These are phyloP conservation scores for Melipona bicolor DNA, from an alignment of 2,888 invertebrate species.

Conservation along the genomic window DNA sequence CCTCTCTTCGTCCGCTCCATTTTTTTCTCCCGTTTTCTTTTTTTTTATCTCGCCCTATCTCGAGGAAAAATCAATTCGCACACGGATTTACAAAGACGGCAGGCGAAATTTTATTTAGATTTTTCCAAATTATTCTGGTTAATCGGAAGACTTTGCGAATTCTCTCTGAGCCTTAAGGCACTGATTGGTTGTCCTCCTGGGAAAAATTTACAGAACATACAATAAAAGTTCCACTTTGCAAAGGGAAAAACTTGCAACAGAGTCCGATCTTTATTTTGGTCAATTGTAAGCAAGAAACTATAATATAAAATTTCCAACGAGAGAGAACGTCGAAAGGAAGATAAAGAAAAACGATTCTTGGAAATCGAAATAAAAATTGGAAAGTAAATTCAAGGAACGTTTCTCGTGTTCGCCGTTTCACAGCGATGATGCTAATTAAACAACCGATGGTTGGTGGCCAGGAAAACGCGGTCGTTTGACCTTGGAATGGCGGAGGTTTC, in stretches of 20 bases:
- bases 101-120: too few species aligned
- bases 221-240: too few species aligned
- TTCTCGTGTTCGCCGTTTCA: background rate
- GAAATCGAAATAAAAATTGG: background rate
- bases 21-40: too few species aligned
- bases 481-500: constrained; percentile 29
- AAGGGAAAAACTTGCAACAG: background rate
- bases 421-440: constrained; percentile 39
- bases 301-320: background rate
- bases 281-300: background rate
- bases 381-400: constrained; percentile 20
- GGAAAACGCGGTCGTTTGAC: constrained; percentile 38
- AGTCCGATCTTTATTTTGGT: background rate
- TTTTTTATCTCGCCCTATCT: too few species aligned
- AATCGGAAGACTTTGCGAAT: too few species aligned
- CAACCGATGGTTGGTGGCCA: constrained; percentile 19
- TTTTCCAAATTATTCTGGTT: too few species aligned
- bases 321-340: background rate
- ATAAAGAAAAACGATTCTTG: background rate
- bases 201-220: too few species aligned
- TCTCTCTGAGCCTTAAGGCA: too few species aligned
- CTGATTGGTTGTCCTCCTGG: too few species aligned
- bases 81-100: background rate
- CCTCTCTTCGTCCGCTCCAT: background rate
- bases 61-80: background rate